A percentile compares a stretch with the other conserved stretches of the same genome.
phyloP scores from a whole-genome alignment of 2,888 invertebrate species.

The Sphaeridia pumilis region DNA sequence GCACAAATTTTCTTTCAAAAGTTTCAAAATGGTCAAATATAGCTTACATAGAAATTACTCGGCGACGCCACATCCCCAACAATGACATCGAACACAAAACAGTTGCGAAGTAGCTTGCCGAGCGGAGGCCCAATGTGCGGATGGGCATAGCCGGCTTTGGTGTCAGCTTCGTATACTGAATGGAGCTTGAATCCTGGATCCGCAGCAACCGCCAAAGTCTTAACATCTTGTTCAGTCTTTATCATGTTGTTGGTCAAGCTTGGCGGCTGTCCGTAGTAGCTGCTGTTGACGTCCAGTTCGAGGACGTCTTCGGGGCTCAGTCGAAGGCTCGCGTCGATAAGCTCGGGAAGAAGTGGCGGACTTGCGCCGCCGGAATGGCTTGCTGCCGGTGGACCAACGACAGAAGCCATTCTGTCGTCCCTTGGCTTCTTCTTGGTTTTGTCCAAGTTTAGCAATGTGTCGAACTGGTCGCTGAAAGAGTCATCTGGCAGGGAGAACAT shows the following conservation, averaged over 20 bases:
- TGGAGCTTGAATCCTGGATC: constrained; percentile 7
- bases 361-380: not conserved
- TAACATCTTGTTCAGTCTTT: not conserved
- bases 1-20: too few species aligned
- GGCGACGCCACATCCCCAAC: constrained; percentile 11
- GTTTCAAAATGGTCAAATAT: too few species aligned
- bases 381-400: not conserved
- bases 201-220: constrained; percentile 5
- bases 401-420: too few species aligned
- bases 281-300: too few species aligned
- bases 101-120: constrained; percentile 8
- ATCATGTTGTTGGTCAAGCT: too few species aligned
- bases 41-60: constrained; percentile 12
- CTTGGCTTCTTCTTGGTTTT: too few species aligned
- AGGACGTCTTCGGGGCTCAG: not conserved
- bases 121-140: constrained; percentile 7
- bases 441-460: too few species aligned
- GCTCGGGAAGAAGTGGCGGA: constrained; percentile 1
- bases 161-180: constrained; percentile 1
- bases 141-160: constrained; percentile 2
- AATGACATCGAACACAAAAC: constrained; percentile 9
- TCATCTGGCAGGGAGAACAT: constrained; percentile 7
- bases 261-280: too few species aligned
- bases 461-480: too few species aligned
- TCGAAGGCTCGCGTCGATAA: not conserved